Conservation (phyloP, 1,140 invertebrate genomes). For the Helicoverpa zea region DNA sequence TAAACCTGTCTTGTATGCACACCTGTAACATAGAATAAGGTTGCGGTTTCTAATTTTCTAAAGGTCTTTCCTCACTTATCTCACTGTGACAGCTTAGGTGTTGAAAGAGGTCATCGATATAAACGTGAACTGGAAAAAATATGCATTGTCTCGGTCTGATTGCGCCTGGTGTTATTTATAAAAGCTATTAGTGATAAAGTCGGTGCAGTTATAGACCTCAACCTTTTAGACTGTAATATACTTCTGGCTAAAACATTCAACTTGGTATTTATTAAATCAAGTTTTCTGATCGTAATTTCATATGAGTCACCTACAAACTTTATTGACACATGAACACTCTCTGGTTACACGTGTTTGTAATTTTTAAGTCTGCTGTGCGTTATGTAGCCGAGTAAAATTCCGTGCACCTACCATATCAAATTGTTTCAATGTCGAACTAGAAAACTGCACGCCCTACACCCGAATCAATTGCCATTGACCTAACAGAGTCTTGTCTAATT, state of each 20-base stretch:
- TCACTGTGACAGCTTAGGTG: background rate
- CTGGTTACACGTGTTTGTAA: slow-evolving; percentile 39
- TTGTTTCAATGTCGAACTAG: slow-evolving; percentile 18
- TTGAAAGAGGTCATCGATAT: slow-evolving; percentile 41
- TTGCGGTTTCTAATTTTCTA: slow-evolving; percentile 21
- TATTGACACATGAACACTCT: slow-evolving; percentile 38
- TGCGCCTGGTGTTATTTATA: slow-evolving; percentile 42
- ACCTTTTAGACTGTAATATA: slow-evolving; percentile 19
- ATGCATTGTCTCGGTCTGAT: slow-evolving; percentile 48
- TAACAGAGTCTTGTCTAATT: slow-evolving; percentile 3
- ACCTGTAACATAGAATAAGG: background rate
- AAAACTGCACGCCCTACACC: slow-evolving; percentile 18
- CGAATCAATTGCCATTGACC: slow-evolving; percentile 30
- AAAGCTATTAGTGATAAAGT: slow-evolving; percentile 42
- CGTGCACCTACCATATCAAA: slow-evolving; percentile 28
- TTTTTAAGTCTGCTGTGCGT: slow-evolving; percentile 22
- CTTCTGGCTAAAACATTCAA: background rate
- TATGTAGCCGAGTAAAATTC: slow-evolving; percentile 13
- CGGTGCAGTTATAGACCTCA: slow-evolving; percentile 38
- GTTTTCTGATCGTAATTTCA: slow-evolving; percentile 17
- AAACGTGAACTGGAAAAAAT: slow-evolving; percentile 26
- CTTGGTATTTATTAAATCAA: background rate
- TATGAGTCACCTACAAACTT: slow-evolving; percentile 32
- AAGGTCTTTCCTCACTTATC: slow-evolving; percentile 17
- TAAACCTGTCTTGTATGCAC: slow-evolving; percentile 2